Percentiles rank a stretch among this genome's conserved stretches.
Evolutionary conservation across 2,113 vertebrate genomes (phyloP).

Genomic region (Salvelinus sp.): DNA sequence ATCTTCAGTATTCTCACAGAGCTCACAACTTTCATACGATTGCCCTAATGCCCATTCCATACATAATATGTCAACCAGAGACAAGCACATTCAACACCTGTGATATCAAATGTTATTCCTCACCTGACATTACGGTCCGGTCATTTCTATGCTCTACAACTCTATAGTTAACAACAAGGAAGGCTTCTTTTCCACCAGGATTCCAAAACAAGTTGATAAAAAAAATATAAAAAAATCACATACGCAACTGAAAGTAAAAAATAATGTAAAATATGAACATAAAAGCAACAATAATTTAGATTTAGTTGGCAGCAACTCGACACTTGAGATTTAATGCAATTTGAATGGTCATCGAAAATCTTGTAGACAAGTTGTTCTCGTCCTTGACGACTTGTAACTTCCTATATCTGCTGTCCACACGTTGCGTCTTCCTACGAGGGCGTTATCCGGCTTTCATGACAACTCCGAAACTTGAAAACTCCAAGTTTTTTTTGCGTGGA

Average conservation of each 20-base stretch:
- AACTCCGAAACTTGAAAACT: too few relatives aligned
- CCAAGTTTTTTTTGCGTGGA: too few relatives aligned
- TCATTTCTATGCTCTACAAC: constrained; percentile 27
- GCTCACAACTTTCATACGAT: not conserved
- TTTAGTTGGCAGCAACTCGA: not conserved
- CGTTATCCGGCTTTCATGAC: too few relatives aligned
- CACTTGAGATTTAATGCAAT: not conserved
- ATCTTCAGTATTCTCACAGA: not conserved
- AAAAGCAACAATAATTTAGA: not conserved
- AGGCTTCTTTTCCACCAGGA: not conserved
- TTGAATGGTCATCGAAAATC: not conserved
- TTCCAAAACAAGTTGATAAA: constrained; percentile 2
- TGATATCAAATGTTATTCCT: constrained; percentile 5
- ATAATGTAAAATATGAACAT: not conserved
- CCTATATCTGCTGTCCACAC: not conserved
- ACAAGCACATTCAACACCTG: too few relatives aligned
- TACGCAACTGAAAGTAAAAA: not conserved
- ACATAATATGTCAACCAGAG: too few relatives aligned
- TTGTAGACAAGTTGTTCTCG: not conserved
- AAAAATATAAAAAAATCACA: not conserved
- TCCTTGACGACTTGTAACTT: constrained; percentile 2
- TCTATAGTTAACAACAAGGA: not conserved
- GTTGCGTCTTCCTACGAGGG: not conserved
- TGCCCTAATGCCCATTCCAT: not conserved
- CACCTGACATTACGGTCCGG: constrained; percentile 28